Evolutionary conservation across 2,888 invertebrate species (phyloP), one percentile per base, ranked within the genome.

Genomic region (Phrixothrix hirtus): DNA sequence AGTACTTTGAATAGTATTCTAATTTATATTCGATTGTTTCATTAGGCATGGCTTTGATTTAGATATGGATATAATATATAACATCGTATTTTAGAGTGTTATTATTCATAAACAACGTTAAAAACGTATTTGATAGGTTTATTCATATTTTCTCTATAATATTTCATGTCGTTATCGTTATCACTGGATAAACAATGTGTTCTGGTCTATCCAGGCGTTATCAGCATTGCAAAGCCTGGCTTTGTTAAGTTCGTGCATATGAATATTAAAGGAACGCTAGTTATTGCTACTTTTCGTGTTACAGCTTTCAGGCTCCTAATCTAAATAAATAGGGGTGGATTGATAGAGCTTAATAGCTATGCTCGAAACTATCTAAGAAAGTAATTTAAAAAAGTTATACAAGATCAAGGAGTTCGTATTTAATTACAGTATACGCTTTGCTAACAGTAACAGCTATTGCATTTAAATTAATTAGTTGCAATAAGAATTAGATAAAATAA

Each of bases 231-330:
- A 45, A 51, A 50, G 45, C 45, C 34, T 29, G 38, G 39, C 34
- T 57, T 57, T 57, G 32, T 48, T 45, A 55, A 48, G 51, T 58
- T 55, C 58, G 58, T 58, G 58, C 58, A 55, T 55, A 52, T 48
- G 58, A 55, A 58, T 55, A 58, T 58, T 58, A 58, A 58, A 58
- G 44, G 46, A 43, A 43, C 49, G 49, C 52, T 39, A 49, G 52
- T 49, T 58, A 55, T 58, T 55, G 52, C 56, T 48, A 51, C 57
- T 57, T 59, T 59, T 57, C 56, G 57, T 57, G 57, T 51, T 54
- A 48, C 59, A 57, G 48, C 54, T 55, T 51, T 49, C 53, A 56
- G 38, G 12, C 44, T 38, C 44, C 30, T 54, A 53, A 59, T 59
- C 54, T 57, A 54, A 59, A 59, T 57, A 59, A 59, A 59, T 55